These are phyloP conservation scores for Rhamnusium bicolor DNA, from an alignment of 2,888 invertebrate genomes.

Conservation along the genomic window DNA sequence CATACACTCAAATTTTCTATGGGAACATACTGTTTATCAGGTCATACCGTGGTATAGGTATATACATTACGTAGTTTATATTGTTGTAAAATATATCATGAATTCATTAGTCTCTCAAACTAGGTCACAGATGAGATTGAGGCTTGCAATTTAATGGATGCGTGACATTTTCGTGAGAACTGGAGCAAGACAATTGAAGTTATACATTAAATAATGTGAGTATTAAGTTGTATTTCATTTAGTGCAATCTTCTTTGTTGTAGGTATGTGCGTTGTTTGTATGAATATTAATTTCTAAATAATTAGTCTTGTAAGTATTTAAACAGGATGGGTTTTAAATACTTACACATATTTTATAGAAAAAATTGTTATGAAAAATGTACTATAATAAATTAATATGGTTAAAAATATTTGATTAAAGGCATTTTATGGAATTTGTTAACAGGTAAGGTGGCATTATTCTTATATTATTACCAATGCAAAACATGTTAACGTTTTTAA, in stretches of 20 bases:
- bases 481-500: too few species aligned
- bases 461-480: too few species aligned
- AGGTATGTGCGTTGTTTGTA: not conserved
- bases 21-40: not conserved
- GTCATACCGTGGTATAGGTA: not conserved
- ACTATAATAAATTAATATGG: too few species aligned
- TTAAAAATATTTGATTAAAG: too few species aligned
- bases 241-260: conserved; percentile 3
- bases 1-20: not conserved
- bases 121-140: conserved; percentile 26
- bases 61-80: not conserved
- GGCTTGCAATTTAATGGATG: conserved; percentile 24
- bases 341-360: too few species aligned
- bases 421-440: too few species aligned
- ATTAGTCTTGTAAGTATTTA: too few species aligned
- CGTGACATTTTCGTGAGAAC: conserved; percentile 46
- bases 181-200: conserved; percentile 41
- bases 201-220: conserved; percentile 3
- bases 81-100: conserved; percentile 8
- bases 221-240: not conserved
- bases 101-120: conserved; percentile 12
- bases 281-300: not conserved
- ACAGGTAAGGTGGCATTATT: too few species aligned
- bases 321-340: too few species aligned
- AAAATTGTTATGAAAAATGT: too few species aligned